Evolutionary conservation across 2,797 vertebrate species (phyloP), one percentile per base, ranked within the genome.

Genomic region (Trematomus bernacchii): DNA sequence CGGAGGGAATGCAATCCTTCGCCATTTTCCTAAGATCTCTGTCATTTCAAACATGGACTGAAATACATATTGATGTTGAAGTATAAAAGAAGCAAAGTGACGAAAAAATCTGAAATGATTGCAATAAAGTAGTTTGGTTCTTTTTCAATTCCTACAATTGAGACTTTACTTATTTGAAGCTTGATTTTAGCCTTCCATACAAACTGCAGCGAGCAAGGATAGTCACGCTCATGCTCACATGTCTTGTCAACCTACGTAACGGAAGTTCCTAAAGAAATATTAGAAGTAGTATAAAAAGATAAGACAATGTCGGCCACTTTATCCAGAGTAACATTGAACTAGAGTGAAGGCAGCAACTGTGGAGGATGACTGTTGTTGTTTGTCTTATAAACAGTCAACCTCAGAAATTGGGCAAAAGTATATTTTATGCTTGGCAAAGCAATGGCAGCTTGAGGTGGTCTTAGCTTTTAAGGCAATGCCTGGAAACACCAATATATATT

Each of bases 361-460:
- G 15, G 8, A 71, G 48, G 47, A 53, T 80, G 74, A 80, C 71
- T 74, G 79, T 87, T 80, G 73, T 19, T 84, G 76, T 83, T 88
- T 86, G 84, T 82, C 84, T 71, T 80, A 11, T 72, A 71, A 85
- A 90, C 67, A 86, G 76, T 77, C 70, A 78, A 68, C 52, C 72
- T 66, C 59, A 64, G 64, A 79, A 85, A 77, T 77, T 64, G 44
- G 63, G 75, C 58, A 66, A 72, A 83, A 78, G 40, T 65, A 58
- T 85, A 10, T 37, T 58, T 77, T 42, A 59, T 70, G 76, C 66
- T 77, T 60, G 57, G 64, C 51, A 66, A 82, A 87, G 71, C 65
- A 86, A 68, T 83, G 30, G 3, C 66, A 72, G 70, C 67, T 80
- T 53, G 42, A 71, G 75, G 58, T 81, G 64, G 64, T 77, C 58